Evolutionary conservation across 2,797 vertebrate genomes (phyloP), one percentile per base, ranked within the genome.

Genomic region (Hybognathus amarus): DNA sequence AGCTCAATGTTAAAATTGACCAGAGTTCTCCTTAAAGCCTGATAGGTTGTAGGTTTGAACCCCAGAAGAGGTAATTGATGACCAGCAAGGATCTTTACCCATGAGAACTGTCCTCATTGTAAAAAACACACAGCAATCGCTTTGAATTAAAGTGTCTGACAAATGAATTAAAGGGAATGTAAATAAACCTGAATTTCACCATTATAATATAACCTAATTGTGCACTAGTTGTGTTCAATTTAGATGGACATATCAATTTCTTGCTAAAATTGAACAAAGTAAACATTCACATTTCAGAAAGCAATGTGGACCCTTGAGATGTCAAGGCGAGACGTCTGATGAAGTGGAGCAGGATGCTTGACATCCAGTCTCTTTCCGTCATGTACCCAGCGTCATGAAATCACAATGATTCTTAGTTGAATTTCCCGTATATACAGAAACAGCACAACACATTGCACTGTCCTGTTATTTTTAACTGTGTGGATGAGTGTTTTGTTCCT

Each of bases 271-370:
- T 56, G 20, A 56, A 87, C 79, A 66, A 47, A 79, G 45, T 50
- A 80, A 63, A 80, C 80, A 64, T 80, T 38, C 67, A 80, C 56
- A 73, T 79, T 15, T 75, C 13, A 79, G 52, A 78, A 83, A 73
- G 38, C 56, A 84, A 56, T 24, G 24, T 50, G 22, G 36, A 87
- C 75, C 73, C 42, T 10, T 73, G 74, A 67, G 66, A 80, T 54
- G 50, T 52, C 84, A 87, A 79, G 79, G 85, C 82, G 52, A 77
- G 45, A 61, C 6, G 5, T 66, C 80, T 66, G 78, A 87, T 91
- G 89, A 91, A 90, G 86, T 85, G 91, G 93, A 92, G 91, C 87
- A 91, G 93, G 93, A 94, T 91, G 91, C 90, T 86, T 52, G 77
- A 74, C 77, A 61, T 74, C 79, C 45, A 0, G 54, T 81, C 75